A percentile compares a stretch with the other conserved stretches of the same genome.
These are phyloP conservation scores for Piprites chloris DNA, from an alignment of 2,113 vertebrate species.

Conservation along the genomic window DNA sequence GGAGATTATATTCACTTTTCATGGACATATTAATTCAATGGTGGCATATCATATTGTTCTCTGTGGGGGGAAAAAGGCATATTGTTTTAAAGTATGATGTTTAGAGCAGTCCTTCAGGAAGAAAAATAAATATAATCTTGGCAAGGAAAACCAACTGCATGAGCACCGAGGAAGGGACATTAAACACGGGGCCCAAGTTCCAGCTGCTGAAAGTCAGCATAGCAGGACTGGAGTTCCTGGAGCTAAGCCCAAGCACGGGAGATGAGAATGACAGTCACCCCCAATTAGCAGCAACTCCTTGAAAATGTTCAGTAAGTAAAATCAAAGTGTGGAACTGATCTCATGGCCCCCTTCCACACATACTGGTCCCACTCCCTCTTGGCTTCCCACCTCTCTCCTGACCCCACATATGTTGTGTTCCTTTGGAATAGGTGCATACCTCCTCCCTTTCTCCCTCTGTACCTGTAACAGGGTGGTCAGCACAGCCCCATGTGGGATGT, in stretches of 20 bases:
- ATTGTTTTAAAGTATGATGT: slow-evolving; percentile 29
- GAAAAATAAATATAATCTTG: slow-evolving; percentile 47
- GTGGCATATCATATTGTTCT: slow-evolving; percentile 53
- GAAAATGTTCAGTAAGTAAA: slow-evolving; percentile 5
- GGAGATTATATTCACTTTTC: slow-evolving; percentile 29
- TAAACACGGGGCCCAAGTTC: slow-evolving; percentile 1
- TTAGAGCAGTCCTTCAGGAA: slow-evolving; percentile 51
- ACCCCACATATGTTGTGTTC: not conserved
- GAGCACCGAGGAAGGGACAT: not conserved
- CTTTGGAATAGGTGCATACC: not conserved
- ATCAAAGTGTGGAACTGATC: not conserved
- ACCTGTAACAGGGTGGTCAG: not conserved
- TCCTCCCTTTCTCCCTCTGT: not conserved
- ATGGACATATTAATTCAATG: slow-evolving; percentile 20
- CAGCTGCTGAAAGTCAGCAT: slow-evolving; percentile 3
- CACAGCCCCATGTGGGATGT: accelerated
- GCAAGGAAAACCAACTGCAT: not conserved
- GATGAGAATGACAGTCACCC: slow-evolving; percentile 18
- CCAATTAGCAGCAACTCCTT: not conserved
- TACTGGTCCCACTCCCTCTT: not conserved
- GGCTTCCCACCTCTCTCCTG: not conserved
- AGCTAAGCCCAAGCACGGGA: not conserved
- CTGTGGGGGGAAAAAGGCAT: not conserved
- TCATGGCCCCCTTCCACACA: not conserved
- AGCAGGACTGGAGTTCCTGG: slow-evolving; percentile 2